phyloP scores from a whole-genome alignment of 2,113 vertebrate genomes.

The Mirza zaza region DNA sequence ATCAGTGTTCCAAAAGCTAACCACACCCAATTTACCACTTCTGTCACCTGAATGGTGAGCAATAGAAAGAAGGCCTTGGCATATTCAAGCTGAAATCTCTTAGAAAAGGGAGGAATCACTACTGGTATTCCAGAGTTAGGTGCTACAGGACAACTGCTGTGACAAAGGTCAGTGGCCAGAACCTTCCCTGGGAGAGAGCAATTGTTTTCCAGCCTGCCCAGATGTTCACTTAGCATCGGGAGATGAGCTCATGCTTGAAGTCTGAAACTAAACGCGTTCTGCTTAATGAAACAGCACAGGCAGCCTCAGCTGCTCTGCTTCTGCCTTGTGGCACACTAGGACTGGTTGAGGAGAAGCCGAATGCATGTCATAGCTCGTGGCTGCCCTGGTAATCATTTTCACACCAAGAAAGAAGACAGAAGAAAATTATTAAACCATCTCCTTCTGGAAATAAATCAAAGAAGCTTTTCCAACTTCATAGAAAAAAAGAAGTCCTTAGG shows the following conservation, averaged over 20 bases:
- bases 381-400: not conserved
- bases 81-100: not conserved
- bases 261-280: conserved; percentile 2
- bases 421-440: conserved; percentile 1
- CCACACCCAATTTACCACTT: not conserved
- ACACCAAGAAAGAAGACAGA: not conserved
- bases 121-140: not conserved
- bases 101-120: not conserved
- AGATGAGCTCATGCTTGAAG: not conserved
- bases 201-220: not conserved
- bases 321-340: not conserved
- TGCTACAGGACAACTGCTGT: not conserved
- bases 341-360: not conserved
- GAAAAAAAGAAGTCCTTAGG: not conserved
- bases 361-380: not conserved
- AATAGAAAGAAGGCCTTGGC: not conserved
- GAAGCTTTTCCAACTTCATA: not conserved
- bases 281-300: not conserved
- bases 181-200: not conserved
- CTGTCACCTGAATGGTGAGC: not conserved
- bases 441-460: not conserved
- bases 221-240: not conserved
- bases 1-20: conserved; percentile 12
- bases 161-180: not conserved
- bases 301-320: not conserved